Percentiles rank a stretch among this genome's conserved stretches.
These are phyloP conservation scores for Lysandra coridon DNA, from an alignment of 2,888 invertebrate genomes.

Conservation along the genomic window DNA sequence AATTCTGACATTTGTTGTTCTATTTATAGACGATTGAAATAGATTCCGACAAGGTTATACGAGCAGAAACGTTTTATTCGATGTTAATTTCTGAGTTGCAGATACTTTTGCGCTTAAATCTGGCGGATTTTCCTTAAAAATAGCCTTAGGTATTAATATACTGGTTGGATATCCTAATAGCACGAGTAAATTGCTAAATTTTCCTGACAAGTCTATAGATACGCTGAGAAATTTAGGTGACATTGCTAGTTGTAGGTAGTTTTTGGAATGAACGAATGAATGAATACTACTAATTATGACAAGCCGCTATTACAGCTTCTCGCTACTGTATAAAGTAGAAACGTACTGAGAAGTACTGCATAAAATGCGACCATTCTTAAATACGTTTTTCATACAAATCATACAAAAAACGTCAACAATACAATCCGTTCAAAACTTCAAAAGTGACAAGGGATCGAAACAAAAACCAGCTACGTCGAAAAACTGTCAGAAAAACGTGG, in stretches of 20 bases:
- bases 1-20: slow-evolving; percentile 28
- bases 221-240: no score
- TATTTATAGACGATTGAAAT: slow-evolving; percentile 2
- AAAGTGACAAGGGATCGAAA: not conserved
- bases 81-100: not conserved
- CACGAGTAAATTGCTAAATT: not conserved
- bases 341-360: no score
- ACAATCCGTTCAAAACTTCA: not conserved
- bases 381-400: no score
- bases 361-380: no score
- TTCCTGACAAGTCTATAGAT: no score
- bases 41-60: slow-evolving; percentile 3
- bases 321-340: no score
- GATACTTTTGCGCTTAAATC: not conserved
- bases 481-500: not conserved
- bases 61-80: not conserved
- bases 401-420: no score
- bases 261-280: no score
- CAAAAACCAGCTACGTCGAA: not conserved
- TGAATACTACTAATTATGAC: no score
- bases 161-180: not conserved
- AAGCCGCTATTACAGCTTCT: no score
- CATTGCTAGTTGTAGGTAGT: no score
- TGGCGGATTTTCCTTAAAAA: not conserved
- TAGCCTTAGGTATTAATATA: not conserved